These are phyloP conservation scores for Amblyjoppa proteus DNA, from an alignment of 2,888 invertebrate species.

Conservation along the genomic window DNA sequence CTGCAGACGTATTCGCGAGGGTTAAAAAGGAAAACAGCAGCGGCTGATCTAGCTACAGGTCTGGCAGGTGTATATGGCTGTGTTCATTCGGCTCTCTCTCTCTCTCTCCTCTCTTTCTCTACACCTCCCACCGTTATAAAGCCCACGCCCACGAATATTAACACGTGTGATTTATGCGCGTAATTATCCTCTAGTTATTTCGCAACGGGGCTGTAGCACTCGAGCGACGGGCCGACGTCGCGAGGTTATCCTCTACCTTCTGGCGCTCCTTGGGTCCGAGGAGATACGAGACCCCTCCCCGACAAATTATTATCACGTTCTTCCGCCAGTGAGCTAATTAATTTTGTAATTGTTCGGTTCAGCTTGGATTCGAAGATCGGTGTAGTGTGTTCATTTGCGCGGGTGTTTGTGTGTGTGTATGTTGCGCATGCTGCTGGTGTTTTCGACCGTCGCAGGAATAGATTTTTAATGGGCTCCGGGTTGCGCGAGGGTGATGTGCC, in stretches of 20 bases:
- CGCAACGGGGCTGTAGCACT: constrained; percentile 67
- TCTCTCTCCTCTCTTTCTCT: constrained; percentile 66
- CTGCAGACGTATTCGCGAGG: constrained; percentile 34
- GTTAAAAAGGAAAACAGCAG: constrained; percentile 12
- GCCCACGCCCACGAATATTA: constrained; percentile 84
- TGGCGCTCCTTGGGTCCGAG: constrained; percentile 23
- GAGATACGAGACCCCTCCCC: constrained; percentile 4
- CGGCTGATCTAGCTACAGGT: constrained; percentile 34
- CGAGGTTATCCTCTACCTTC: constrained; percentile 42
- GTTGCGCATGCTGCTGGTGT: constrained; percentile 11
- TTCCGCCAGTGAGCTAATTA: constrained; percentile 56
- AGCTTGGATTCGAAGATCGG: background rate
- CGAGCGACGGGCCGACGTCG: constrained; percentile 48
- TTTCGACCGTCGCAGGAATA: constrained; percentile 62
- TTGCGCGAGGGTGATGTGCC: constrained; percentile 63
- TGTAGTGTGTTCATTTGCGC: background rate
- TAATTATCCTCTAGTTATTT: constrained; percentile 84
- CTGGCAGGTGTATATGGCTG: constrained; percentile 71
- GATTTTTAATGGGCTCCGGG: constrained; percentile 71
- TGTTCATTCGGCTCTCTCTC: constrained; percentile 66
- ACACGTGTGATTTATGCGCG: constrained; percentile 84
- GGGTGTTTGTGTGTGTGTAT: background rate
- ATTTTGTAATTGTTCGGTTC: constrained; percentile 53
- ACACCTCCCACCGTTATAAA: constrained; percentile 76
- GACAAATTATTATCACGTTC: constrained; percentile 71